These are phyloP conservation scores for Palaemon carinicauda DNA, from an alignment of 1,140 invertebrate genomes.

Conservation along the genomic window DNA sequence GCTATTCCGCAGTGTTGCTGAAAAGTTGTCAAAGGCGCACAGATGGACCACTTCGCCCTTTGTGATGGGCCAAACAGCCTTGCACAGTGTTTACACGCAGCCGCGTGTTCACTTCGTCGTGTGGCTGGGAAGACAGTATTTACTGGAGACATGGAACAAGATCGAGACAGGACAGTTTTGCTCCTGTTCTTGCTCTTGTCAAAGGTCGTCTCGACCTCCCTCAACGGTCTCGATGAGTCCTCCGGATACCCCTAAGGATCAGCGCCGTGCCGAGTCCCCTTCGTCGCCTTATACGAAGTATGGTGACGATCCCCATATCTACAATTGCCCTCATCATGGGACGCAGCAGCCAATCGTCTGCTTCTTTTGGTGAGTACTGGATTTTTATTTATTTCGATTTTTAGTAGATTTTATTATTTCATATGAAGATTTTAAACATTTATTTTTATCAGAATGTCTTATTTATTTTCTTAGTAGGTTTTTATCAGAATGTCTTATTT, in stretches of 20 bases:
- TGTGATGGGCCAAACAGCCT: slow-evolving; percentile 29
- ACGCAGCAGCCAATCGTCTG: slow-evolving; percentile 22
- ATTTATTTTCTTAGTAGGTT: background rate
- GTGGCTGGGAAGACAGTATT: slow-evolving; percentile 36
- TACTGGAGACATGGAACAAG: slow-evolving; percentile 27
- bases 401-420: background rate
- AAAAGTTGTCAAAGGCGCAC: too few species aligned
- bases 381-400: background rate
- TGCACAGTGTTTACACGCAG: slow-evolving; percentile 11
- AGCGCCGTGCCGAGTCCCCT: background rate
- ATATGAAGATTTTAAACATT: too few species aligned
- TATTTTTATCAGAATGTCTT: too few species aligned
- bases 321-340: slow-evolving; percentile 38
- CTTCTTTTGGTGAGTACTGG: slow-evolving; percentile 31
- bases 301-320: slow-evolving; percentile 4
- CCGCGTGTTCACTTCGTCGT: slow-evolving; percentile 32
- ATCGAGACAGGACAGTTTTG: background rate
- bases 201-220: background rate
- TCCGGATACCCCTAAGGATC: background rate
- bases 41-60: background rate
- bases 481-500: too few species aligned
- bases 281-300: background rate
- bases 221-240: background rate
- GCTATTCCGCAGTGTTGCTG: too few species aligned
- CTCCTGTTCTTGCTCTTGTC: background rate